These are phyloP conservation scores for Semaprochilodus insignis DNA, from an alignment of 2,797 vertebrate species.

Conservation along the genomic window DNA sequence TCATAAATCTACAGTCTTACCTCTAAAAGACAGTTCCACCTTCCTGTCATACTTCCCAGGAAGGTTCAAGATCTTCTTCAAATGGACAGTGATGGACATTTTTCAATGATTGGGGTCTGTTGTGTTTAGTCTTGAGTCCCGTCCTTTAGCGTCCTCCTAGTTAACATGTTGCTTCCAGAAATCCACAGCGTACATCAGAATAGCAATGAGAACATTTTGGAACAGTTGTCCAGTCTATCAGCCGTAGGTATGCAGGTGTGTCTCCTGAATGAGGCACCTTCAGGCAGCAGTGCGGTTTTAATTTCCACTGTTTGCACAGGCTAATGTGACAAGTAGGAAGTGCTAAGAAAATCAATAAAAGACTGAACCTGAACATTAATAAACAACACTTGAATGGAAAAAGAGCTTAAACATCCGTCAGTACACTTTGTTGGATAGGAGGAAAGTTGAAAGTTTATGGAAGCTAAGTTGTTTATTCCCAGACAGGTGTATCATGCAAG, in stretches of 20 bases:
- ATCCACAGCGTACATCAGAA: constrained; percentile 65
- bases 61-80: constrained; percentile 83
- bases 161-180: constrained; percentile 21
- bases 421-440: too few species aligned
- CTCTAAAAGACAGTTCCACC: constrained; percentile 86
- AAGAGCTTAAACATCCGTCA: too few species aligned
- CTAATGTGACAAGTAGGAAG: constrained; percentile 44
- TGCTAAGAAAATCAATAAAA: constrained; percentile 12
- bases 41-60: constrained; percentile 85
- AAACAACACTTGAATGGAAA: not conserved
- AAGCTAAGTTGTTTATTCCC: too few species aligned
- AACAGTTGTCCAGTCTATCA: not conserved
- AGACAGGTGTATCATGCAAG: too few species aligned
- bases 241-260: not conserved
- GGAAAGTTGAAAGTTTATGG: too few species aligned
- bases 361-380: not conserved
- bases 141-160: not conserved
- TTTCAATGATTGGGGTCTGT: not conserved
- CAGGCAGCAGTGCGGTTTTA: constrained; percentile 1
- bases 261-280: constrained; percentile 10
- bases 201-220: not conserved
- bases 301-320: constrained; percentile 49
- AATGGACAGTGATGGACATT: constrained; percentile 86
- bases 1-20: constrained; percentile 59
- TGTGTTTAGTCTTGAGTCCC: not conserved